Evolutionary conservation across 2,888 invertebrate genomes (phyloP), one percentile per base, ranked within the genome.

Genomic region (Standfussiana lucernea): DNA sequence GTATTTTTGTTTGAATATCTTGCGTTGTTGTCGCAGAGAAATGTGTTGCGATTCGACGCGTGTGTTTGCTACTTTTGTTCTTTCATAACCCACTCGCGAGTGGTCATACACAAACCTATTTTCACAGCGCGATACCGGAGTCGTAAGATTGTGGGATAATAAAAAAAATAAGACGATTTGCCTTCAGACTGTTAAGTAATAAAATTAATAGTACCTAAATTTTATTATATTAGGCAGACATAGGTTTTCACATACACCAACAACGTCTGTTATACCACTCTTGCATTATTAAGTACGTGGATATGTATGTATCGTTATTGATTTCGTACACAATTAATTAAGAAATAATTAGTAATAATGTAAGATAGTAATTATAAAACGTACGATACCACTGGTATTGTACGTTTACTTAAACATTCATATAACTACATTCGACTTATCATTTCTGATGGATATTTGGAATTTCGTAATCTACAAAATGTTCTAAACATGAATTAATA

Each of bases 51-150:
- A 95, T 95, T 96, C 93, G 95, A 92, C 93, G 92, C 94, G 94
- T 95, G 92, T 93, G 94, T 95, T 94, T 93, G 92, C 88, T 93
- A 95, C 95, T 95, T 95, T 96, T 96, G 95, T 96, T 94, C 90
- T 88, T 89, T 82, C 84, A 91, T 93, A 94, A 94, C 94, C 91
- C 91, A 93, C 91, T 90, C 89, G 90, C 91, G 89, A 87, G 91
- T 92, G 91, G 92, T 91, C n/a, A 90, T 90, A 93, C 89, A 94
- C 92, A 92, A 93, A 94, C 91, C 89, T 93, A 93, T 94, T 91
- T 92, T 90, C 91, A 93, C 90, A 91, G 91, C 91, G 91, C 84
- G 81, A 83, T 79, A 80, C 80, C 79, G 81, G 79, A 84, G 78
- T 77, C 80, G 83, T 88, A 81, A 89, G 89, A 85, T 83, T 86